These are phyloP conservation scores for Maniola hyperantus DNA, from an alignment of 2,888 invertebrate genomes.

Conservation along the genomic window DNA sequence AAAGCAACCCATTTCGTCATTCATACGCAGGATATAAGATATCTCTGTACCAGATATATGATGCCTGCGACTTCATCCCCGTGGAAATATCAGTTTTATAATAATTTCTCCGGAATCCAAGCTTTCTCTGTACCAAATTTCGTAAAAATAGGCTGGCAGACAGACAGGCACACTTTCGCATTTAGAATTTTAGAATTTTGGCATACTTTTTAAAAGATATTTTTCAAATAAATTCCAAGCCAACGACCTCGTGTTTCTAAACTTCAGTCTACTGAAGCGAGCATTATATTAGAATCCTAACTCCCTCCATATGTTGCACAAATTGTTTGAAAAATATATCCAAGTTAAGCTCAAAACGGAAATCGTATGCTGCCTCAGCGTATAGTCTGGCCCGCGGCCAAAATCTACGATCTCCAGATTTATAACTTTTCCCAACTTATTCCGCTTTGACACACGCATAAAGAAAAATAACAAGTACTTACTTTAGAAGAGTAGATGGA, in stretches of 20 bases:
- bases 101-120: too few species aligned
- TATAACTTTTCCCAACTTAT: not conserved
- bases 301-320: constrained; percentile 6
- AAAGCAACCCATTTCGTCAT: too few species aligned
- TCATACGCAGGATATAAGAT: not conserved
- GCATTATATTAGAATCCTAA: not conserved
- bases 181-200: too few species aligned
- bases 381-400: constrained; percentile 1
- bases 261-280: not conserved
- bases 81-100: too few species aligned
- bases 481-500: not conserved
- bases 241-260: not conserved
- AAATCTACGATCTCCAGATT: constrained; percentile 3
- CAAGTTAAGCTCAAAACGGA: constrained; percentile 8
- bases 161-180: too few species aligned
- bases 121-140: too few species aligned
- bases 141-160: too few species aligned
- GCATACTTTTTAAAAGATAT: not conserved
- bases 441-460: constrained; percentile 1
- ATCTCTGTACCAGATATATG: not conserved
- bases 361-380: not conserved
- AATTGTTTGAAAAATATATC: constrained; percentile 13
- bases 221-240: not conserved
- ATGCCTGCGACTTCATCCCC: not conserved
- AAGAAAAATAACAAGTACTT: not conserved